Evolutionary conservation across 2,888 invertebrate genomes (phyloP).

Genomic region (Pammene fasciana): DNA sequence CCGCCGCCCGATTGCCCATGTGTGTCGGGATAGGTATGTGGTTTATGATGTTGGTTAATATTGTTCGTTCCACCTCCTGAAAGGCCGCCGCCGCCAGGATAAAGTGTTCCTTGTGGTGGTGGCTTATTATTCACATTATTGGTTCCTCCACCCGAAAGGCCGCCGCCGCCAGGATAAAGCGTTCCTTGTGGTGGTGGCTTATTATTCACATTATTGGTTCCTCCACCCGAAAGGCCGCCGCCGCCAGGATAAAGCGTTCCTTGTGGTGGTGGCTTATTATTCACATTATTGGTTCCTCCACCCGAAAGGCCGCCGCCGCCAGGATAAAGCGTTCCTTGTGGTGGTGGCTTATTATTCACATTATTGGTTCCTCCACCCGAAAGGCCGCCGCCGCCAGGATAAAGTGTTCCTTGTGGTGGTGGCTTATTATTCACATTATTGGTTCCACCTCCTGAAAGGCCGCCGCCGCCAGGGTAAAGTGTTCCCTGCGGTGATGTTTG

Average conservation of each 20-base stretch:
- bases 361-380: neutral
- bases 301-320: neutral
- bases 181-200: neutral
- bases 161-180: neutral
- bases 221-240: neutral
- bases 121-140: neutral
- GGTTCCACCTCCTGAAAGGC: neutral
- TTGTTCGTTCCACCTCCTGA: neutral
- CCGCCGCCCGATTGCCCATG: slow-evolving; percentile 14
- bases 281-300: neutral
- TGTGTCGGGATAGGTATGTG: slow-evolving; percentile 8
- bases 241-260: neutral
- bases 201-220: neutral
- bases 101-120: neutral
- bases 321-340: neutral
- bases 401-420: neutral
- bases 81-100: neutral
- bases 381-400: neutral
- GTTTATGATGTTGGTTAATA: neutral
- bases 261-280: neutral
- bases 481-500: neutral
- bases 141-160: neutral
- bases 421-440: neutral
- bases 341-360: neutral
- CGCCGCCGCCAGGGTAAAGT: neutral